Base-by-base conservation (phyloP, 92 coral and sea anemone genomes). In the Chrysogorgia sp. region DNA sequence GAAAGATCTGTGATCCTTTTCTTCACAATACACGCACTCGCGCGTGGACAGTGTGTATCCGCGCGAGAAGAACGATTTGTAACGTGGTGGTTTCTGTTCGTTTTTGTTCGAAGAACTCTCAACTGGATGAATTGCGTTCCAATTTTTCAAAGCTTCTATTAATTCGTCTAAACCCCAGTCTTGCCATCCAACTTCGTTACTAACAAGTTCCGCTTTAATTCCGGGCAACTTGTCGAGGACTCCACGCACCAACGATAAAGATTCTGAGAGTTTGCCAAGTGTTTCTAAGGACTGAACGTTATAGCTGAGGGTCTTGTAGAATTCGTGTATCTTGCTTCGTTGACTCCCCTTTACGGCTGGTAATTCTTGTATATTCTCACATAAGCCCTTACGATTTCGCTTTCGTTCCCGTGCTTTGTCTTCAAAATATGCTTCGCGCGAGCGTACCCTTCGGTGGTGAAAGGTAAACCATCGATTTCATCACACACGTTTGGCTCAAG, bases 211-310 rank as follows among this genome's bases (percentile, higher is more conserved):
- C n/a, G n/a, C n/a, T n/a, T n/a, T n/a, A n/a, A n/a, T n/a, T n/a
- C n/a, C n/a, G n/a, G n/a, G n/a, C 47, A 83, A 67, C 67, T 86
- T 82, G 72, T 86, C 86, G 2, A 86, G 80, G 14, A 48, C 76
- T 41, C 81, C 84, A 45, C 81, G 52, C 32, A 83, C 87, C 82
- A 82, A 34, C 7, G 80, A 72, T 71, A 57, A n/a, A n/a, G n/a
- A n/a, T n/a, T n/a, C n/a, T n/a, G n/a, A n/a, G n/a, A n/a, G n/a
- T n/a, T n/a, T n/a, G 7, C 50, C 74, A 17, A 35, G 28, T 48
- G 17, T 66, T 33, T 17, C 23, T 25, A 34, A 40, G 12, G 74
- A 66, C 74, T 12, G 20, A 7, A 66, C 26, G n/a, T 66, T 34
- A 7, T 37, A 35, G 29, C 12, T n/a, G n/a, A n/a, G n/a, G n/a